phyloP scores from a whole-genome alignment of 2,797 vertebrate genomes.

The Gallinago solitaria region DNA sequence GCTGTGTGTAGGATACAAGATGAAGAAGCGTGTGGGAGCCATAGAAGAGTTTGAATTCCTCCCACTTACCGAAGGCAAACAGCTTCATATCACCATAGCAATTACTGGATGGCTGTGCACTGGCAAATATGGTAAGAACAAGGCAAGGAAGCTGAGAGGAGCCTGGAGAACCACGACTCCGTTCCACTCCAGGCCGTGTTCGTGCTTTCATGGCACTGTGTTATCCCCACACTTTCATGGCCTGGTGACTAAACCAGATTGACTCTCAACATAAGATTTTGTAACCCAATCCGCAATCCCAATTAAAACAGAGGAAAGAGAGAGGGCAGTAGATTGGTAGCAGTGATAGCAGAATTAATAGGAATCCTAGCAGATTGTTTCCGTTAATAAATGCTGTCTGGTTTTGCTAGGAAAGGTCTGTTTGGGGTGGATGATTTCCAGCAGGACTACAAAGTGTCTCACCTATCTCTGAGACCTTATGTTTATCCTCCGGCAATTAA shows the following conservation, averaged over 20 bases:
- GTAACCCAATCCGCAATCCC: background rate
- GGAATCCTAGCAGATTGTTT: background rate
- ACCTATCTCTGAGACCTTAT: background rate
- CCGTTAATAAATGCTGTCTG: background rate
- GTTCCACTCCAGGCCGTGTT: background rate
- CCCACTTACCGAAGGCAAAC: conserved; percentile 88
- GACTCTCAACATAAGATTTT: background rate
- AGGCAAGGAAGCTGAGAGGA: background rate
- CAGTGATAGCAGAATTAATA: background rate
- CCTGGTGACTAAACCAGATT: background rate
- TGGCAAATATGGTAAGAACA: conserved; percentile 91
- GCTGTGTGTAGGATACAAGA: conserved; percentile 89
- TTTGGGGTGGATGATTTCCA: conserved; percentile 3
- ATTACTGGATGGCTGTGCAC: conserved; percentile 94
- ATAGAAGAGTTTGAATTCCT: conserved; percentile 97
- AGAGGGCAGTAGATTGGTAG: background rate
- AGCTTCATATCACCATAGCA: conserved; percentile 91
- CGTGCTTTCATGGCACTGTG: rapidly evolving
- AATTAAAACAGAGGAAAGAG: background rate
- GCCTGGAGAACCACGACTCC: background rate
- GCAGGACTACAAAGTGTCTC: background rate
- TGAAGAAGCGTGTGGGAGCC: conserved; percentile 96
- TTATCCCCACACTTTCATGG: background rate
- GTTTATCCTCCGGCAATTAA: conserved; percentile 32
- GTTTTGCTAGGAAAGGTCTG: background rate